Percentiles rank a stretch among this genome's conserved stretches.
Conservation (phyloP, 1,140 invertebrate species). For the Brachionus manjavacas region DNA sequence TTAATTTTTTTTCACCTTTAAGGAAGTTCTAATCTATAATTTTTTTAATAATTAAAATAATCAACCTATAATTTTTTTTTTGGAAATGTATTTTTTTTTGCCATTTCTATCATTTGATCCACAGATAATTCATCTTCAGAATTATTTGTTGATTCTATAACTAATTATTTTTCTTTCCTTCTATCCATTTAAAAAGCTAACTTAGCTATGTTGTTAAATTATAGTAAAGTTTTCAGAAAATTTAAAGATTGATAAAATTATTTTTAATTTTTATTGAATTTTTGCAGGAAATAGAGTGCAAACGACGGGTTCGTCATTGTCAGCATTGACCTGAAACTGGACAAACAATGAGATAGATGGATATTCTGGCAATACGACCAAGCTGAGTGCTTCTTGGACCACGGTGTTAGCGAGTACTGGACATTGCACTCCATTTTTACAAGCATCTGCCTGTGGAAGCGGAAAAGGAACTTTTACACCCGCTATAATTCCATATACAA, state of each 20-base stretch:
- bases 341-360: conserved; percentile 19
- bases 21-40: no score
- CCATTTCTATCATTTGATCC: no score
- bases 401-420: background rate
- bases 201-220: no score
- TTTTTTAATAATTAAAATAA: no score
- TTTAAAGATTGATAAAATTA: background rate
- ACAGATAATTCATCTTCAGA: no score
- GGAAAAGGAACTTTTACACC: conserved; percentile 39
- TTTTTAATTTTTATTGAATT: conserved; percentile 33
- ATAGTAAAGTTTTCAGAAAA: no score
- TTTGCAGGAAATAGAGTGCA: conserved; percentile 3
- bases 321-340: background rate
- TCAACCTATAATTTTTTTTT: no score
- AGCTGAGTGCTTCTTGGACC: background rate
- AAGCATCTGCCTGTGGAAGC: conserved; percentile 20
- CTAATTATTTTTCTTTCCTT: no score
- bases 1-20: no score
- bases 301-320: background rate
- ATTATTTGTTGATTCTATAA: no score
- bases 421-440: background rate
- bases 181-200: no score
- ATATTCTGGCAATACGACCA: background rate
- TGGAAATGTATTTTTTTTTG: no score
- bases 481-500: conserved; percentile 26